Conservation (phyloP, 2,113 vertebrate genomes). For the Aptenodytes forsteri region DNA sequence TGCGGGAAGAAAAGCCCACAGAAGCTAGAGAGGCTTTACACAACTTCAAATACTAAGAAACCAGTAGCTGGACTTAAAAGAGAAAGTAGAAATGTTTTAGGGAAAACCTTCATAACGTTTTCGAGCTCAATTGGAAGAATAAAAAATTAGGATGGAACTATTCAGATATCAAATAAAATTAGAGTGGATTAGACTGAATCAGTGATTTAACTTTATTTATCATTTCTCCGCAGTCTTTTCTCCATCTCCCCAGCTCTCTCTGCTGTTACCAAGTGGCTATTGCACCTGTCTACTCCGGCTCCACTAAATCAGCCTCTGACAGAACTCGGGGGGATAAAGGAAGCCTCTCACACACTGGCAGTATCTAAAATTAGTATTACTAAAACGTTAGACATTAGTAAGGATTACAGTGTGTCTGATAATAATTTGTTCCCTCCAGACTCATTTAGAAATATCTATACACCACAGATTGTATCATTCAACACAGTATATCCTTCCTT, state of each 20-base stretch:
- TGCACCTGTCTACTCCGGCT: neutral
- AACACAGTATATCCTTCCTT: neutral
- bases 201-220: too few relatives aligned
- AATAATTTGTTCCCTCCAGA: neutral
- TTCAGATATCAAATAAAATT: neutral
- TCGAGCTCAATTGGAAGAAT: neutral
- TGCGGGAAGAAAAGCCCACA: neutral
- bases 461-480: neutral
- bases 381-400: neutral
- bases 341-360: neutral
- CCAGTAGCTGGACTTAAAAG: neutral
- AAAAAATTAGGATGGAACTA: neutral
- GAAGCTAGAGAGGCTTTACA: neutral
- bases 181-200: neutral
- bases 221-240: neutral
- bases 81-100: neutral
- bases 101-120: neutral
- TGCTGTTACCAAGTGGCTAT: neutral
- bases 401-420: neutral
- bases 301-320: fast-evolving
- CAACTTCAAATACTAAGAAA: neutral
- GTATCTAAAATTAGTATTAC: neutral
- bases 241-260: neutral
- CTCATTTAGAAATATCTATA: neutral
- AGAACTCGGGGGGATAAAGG: neutral